These are phyloP conservation scores for Patiria miniata DNA, from an alignment of 35 echinoderm and acorn worm species.

Conservation along the genomic window DNA sequence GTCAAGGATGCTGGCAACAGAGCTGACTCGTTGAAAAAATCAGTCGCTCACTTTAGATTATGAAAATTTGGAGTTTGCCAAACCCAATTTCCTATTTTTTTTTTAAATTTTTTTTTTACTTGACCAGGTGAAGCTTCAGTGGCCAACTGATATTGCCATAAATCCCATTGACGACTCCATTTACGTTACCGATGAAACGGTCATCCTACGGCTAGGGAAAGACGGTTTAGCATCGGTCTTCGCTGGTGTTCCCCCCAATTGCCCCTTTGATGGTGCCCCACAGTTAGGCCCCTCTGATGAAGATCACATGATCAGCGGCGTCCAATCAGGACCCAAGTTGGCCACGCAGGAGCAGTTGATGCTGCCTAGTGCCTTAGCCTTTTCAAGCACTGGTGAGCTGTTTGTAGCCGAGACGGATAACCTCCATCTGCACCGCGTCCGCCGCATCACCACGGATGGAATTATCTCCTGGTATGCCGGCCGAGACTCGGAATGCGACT, in stretches of 20 bases:
- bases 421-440: conserved; percentile 63
- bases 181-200: conserved; percentile 79
- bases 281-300: not conserved
- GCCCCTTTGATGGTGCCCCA: conserved; percentile 46
- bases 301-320: conserved; percentile 30
- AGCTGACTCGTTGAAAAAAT: too few relatives aligned
- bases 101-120: not conserved
- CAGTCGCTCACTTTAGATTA: too few relatives aligned
- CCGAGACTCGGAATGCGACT: conserved; percentile 65
- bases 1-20: too few relatives aligned
- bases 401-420: conserved; percentile 85
- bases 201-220: conserved; percentile 69
- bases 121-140: conserved; percentile 85
- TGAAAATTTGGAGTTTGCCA: too few relatives aligned
- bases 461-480: conserved; percentile 78
- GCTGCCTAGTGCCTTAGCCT: conserved; percentile 69
- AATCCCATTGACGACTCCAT: conserved; percentile 88
- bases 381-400: conserved; percentile 74
- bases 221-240: conserved; percentile 70
- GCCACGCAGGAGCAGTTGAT: conserved; percentile 64
- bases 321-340: conserved; percentile 33
- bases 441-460: conserved; percentile 74
- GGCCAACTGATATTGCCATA: conserved; percentile 86
- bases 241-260: conserved; percentile 81
- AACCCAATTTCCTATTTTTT: too few relatives aligned